Base-by-base conservation (phyloP, 1,140 invertebrate genomes). In the Radopholus similis region DNA sequence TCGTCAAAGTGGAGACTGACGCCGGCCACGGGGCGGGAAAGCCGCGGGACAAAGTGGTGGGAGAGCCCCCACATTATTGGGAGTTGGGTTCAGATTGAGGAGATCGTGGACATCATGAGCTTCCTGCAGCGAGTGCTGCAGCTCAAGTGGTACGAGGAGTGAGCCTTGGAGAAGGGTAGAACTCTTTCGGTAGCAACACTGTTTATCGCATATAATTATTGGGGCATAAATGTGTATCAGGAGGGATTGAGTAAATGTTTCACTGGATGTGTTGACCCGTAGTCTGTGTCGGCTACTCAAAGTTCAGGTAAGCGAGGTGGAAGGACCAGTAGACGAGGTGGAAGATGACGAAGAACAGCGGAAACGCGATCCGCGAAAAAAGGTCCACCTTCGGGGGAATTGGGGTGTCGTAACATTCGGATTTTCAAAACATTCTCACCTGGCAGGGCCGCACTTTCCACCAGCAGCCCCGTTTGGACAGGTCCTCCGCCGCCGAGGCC, bases 11-110 rank as follows among this genome's bases (percentile, higher is more conserved):
- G 64, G 94, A 97, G 95, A 58, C 93, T 93, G 94, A 95, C 85
- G 89, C 93, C 47, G 95, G 95, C 0, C 95, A 98, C 86, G 95
- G 95, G 56, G 87, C 88, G 73, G 94, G 94, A 28, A 97, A 96
- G 84, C 93, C 94, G 57, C 95, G 92, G 15, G 85, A 87, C 9
- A 94, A 95, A 88, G 84, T 91, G 68, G 67, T 75, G 18, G 53
- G 28, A 21, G 57, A 77, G 42, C 15, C 15, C 40, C 18, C 9
- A n/a, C 21, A 57, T 11, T 30, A 37, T 6, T 15, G n/a, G 21
- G 6, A 28, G 30, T 11, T 42, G 13, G 30, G 6, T 66, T 64
- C 23, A 66, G 64, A 66, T 66, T 26, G 64, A 66, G 1, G 64
- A 66, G 42, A 30, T 54, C 13, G 32, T 40, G 4, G 38, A 66